Evolutionary conservation across 2,113 vertebrate genomes (phyloP).

Genomic region (Castor canadensis): DNA sequence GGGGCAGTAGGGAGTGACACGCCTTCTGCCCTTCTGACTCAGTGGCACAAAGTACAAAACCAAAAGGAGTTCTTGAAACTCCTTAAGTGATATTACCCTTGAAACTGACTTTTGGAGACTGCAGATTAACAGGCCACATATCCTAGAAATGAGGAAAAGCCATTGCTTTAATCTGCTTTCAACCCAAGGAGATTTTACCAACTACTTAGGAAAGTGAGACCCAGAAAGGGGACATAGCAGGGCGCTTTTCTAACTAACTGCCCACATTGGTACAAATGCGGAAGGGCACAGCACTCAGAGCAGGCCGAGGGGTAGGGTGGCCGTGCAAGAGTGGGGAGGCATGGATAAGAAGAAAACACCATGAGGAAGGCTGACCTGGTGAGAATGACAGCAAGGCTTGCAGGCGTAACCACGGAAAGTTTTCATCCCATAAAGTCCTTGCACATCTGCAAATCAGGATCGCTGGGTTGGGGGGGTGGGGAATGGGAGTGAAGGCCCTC

Average conservation of each 20-base stretch:
- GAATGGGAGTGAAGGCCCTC: not conserved
- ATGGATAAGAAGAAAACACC: not conserved
- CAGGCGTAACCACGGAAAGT: not conserved
- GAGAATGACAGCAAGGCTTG: not conserved
- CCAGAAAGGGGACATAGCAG: not conserved
- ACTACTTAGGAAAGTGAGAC: not conserved
- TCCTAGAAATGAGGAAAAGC: not conserved
- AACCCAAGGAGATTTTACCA: not conserved
- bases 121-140: not conserved
- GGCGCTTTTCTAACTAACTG: not conserved
- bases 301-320: not conserved
- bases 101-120: not conserved
- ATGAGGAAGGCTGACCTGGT: not conserved
- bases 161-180: fast-evolving
- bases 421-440: not conserved
- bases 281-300: not conserved
- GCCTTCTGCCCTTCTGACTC: not conserved
- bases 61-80: not conserved
- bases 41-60: not conserved
- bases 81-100: not conserved
- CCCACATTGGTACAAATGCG: not conserved
- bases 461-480: not conserved
- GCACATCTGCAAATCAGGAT: not conserved
- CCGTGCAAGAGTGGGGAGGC: not conserved
- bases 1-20: not conserved